Evolutionary conservation across 2,797 vertebrate genomes (phyloP).

Genomic region (Okamejei kenojei): DNA sequence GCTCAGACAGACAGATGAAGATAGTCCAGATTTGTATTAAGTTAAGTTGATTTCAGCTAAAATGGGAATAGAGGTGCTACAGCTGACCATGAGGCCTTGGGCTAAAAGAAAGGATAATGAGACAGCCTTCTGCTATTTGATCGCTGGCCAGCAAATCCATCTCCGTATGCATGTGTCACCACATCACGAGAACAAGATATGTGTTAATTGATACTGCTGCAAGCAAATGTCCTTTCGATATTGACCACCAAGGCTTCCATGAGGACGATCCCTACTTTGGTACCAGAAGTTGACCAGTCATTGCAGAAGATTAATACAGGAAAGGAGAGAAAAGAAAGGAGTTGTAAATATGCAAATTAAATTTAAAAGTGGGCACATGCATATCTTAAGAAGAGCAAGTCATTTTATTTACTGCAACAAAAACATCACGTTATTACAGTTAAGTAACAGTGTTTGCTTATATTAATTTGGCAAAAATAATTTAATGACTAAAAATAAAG

Average conservation of each 20-base stretch:
- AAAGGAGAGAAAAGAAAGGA: not conserved
- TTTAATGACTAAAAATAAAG: conserved; percentile 21
- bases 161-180: not conserved
- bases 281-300: not conserved
- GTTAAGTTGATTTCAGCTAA: not conserved
- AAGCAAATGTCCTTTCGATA: not conserved
- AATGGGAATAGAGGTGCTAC: not conserved
- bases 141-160: not conserved
- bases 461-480: conserved; percentile 36
- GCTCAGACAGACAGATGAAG: not conserved
- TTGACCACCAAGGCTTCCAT: not conserved
- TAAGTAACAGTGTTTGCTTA: conserved; percentile 19
- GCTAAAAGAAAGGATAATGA: not conserved
- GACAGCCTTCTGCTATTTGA: not conserved
- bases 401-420: conserved; percentile 24
- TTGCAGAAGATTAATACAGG: not conserved
- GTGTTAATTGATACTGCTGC: not conserved
- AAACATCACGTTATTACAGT: not conserved
- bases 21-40: not conserved
- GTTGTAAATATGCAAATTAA: not conserved
- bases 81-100: not conserved
- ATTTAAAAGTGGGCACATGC: not conserved
- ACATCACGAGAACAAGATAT: not conserved
- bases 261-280: not conserved
- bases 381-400: not conserved